Conservation (phyloP, 2,888 invertebrate species). For the Zhengitettix transpicula region DNA sequence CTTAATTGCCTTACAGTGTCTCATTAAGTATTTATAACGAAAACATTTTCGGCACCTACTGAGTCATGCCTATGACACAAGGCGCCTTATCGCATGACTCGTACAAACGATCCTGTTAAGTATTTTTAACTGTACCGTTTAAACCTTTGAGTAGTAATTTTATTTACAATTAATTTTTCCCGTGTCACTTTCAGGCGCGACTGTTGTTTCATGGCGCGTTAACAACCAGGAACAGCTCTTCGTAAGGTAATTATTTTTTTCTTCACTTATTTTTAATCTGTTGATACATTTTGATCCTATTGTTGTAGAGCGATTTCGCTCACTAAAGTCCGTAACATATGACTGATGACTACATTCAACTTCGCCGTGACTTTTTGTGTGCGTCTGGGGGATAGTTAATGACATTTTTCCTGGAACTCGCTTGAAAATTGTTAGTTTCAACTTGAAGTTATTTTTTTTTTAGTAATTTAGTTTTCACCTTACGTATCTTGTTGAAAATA, state of each 20-base stretch:
- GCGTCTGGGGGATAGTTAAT: no score
- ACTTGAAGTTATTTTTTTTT: no score
- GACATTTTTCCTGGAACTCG: no score
- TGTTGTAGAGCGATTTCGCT: no score
- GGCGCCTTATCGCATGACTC: slow-evolving; percentile 10
- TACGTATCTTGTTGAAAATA: no score
- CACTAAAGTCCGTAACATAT: no score
- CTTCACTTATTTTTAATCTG: not conserved
- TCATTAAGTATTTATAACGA: not conserved
- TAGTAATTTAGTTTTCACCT: no score
- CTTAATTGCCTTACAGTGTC: no score
- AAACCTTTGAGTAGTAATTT: not conserved
- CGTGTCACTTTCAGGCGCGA: slow-evolving; percentile 52
- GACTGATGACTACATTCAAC: no score
- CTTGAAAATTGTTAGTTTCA: no score
- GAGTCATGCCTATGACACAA: slow-evolving; percentile 11
- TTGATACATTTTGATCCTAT: not conserved
- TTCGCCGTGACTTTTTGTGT: no score
- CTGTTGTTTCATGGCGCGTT: slow-evolving; percentile 90
- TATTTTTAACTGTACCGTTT: slow-evolving; percentile 12
- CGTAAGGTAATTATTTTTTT: slow-evolving; percentile 62
- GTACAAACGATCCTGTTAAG: slow-evolving; percentile 12
- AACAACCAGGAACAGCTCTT: slow-evolving; percentile 93
- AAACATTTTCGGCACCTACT: not conserved
- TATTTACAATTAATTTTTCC: not conserved